phyloP scores from a whole-genome alignment of 2,797 vertebrate genomes.

The Sebastes steindachneri region DNA sequence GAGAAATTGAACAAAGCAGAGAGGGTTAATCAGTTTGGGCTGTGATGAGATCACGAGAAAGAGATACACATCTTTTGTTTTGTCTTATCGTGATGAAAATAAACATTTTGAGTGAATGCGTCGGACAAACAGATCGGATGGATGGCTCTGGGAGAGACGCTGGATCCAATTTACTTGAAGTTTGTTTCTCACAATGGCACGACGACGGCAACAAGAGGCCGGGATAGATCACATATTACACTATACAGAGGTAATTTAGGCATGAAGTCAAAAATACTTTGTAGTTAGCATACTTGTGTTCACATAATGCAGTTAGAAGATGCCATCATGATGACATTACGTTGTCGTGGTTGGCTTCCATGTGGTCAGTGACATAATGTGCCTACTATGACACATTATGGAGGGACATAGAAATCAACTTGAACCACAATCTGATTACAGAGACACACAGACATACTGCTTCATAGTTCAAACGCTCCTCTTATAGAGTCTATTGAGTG shows the following conservation, averaged over 20 bases:
- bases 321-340: background rate
- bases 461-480: background rate
- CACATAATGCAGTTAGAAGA: background rate
- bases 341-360: conserved; percentile 12
- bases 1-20: conserved; percentile 25
- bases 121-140: conserved; percentile 21
- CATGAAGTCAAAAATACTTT: background rate
- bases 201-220: background rate
- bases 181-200: conserved; percentile 2
- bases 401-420: background rate
- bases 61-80: conserved; percentile 61
- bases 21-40: conserved; percentile 42
- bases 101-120: conserved; percentile 46
- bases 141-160: conserved; percentile 4
- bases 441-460: background rate
- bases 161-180: conserved; percentile 21
- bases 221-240: background rate
- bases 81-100: conserved; percentile 61
- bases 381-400: conserved; percentile 1
- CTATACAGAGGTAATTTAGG: background rate
- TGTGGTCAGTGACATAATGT: conserved; percentile 43
- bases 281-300: background rate
- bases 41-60: conserved; percentile 53
- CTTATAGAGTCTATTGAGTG: background rate
- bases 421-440: conserved; percentile 34